Evolutionary conservation across 2,113 vertebrate species (phyloP), one percentile per base, ranked within the genome.

Genomic region (Zosterops hypoxanthus): DNA sequence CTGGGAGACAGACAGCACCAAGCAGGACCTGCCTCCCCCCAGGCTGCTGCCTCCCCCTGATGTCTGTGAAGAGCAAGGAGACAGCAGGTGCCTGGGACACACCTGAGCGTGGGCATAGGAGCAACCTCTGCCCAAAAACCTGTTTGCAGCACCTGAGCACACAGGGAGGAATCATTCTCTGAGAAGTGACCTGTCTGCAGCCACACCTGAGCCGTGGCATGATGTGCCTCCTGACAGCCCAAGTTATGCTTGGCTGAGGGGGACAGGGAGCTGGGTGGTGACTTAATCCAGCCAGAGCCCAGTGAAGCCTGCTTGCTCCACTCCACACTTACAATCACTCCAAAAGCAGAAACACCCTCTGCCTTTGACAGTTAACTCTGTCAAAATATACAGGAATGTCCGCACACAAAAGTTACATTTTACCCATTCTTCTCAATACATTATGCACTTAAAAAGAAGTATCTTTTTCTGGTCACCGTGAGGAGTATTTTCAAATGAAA

Each of bases 401-500:
- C 72, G 49, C 41, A 72, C 24, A 71, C 0, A 2, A 20, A 29
- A 71, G 28, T 34, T 68, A 31, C 3, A 4, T 64, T 44, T 63
- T 56, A 56, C 22, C 14, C 28, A 2, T 59, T 89, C 29, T 47
- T 76, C 41, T 60, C 25, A 61, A 68, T 8, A 17, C 11, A 22
- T 23, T 7, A 19, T 13, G 12, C 16, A 57, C 25, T 72, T 65
- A 17, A 64, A 84, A 56, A 91, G 17, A 23, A 88, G 22, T 47
- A 33, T 55, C n/a, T 89, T 95, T 60, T 69, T 26, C 11, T 66
- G 76, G 79, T 55, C 68, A 82, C 25, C 7, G 41, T 7, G 8
- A 90, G 36, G 31, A 86, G n/a, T 47, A 61, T 59, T 92, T 95
- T 88, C 46, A 39, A 88, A 85, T 33, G 25, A 36, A 82, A 90